These are phyloP conservation scores for Hydractinia symbiolongicarpus DNA, from an alignment of 30 jellyfish, hydroid and myxozoan genomes.

Conservation along the genomic window DNA sequence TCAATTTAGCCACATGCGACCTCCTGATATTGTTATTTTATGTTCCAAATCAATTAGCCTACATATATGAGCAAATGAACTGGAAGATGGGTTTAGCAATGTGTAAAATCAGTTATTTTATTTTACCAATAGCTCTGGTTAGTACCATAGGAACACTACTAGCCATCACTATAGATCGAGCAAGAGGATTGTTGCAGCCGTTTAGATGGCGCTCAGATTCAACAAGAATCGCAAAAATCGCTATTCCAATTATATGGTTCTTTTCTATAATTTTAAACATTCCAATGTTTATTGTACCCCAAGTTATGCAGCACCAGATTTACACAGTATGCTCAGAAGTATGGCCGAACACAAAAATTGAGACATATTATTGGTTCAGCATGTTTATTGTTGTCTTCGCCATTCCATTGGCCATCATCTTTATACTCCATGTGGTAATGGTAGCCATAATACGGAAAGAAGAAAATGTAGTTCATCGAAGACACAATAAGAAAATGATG, in stretches of 20 bases:
- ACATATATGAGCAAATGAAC: slow-evolving; percentile 24
- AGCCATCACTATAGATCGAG: slow-evolving; percentile 59
- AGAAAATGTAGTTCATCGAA: neutral
- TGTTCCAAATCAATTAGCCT: slow-evolving; percentile 50
- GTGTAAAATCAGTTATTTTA: slow-evolving; percentile 45
- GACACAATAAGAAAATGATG: slow-evolving; percentile 55
- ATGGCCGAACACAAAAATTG: slow-evolving; percentile 3
- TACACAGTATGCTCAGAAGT: neutral
- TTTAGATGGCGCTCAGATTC: slow-evolving; percentile 53
- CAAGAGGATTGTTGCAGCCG: slow-evolving; percentile 52
- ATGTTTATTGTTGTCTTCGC: slow-evolving; percentile 1
- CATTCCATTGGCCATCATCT: neutral
- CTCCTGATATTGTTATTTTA: slow-evolving; percentile 37
- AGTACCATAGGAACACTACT: slow-evolving; percentile 50
- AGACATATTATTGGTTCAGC: neutral
- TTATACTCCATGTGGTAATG: slow-evolving; percentile 8
- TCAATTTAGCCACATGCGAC: slow-evolving; percentile 55
- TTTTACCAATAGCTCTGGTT: slow-evolving; percentile 41
- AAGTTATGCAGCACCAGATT: slow-evolving; percentile 22
- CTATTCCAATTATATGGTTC: slow-evolving; percentile 52
- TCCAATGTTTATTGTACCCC: slow-evolving; percentile 51
- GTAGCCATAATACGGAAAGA: slow-evolving; percentile 6
- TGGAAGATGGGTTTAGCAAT: slow-evolving; percentile 63
- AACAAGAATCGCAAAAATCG: slow-evolving; percentile 13
- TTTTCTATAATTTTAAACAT: slow-evolving; percentile 29